These are phyloP conservation scores for Pygoscelis adeliae DNA, from an alignment of 2,113 vertebrate species.

Conservation along the genomic window DNA sequence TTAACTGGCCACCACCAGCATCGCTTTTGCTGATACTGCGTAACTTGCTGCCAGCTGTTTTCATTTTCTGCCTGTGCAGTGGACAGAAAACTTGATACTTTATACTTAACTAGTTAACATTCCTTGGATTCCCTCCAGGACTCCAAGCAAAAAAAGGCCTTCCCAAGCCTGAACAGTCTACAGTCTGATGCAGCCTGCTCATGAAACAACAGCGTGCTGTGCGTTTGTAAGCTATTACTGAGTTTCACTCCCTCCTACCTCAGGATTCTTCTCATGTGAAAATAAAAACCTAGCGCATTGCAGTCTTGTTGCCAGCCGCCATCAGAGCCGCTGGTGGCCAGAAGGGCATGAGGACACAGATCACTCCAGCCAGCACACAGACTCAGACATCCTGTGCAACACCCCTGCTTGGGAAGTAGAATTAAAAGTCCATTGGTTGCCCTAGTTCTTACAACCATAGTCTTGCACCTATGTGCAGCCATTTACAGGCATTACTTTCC, in stretches of 20 bases:
- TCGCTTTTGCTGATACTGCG: not conserved
- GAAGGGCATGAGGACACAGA: not conserved
- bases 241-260: not conserved
- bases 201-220: not conserved
- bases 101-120: not conserved
- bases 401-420: not conserved
- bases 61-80: not conserved
- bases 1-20: not conserved
- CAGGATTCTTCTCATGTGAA: not conserved
- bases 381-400: not conserved
- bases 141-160: not conserved
- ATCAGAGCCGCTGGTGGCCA: not conserved
- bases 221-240: not conserved
- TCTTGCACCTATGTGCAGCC: not conserved
- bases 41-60: not conserved
- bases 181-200: not conserved
- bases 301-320: not conserved
- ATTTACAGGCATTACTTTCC: not conserved
- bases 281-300: not conserved
- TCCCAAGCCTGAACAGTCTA: not conserved
- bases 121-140: not conserved
- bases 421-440: not conserved
- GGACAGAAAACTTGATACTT: not conserved
- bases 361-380: rapidly evolving
- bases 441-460: not conserved